A percentile compares a stretch with the other conserved stretches of the same genome.
phyloP scores from a whole-genome alignment of 2,888 invertebrate species.

The Phengaris arion region DNA sequence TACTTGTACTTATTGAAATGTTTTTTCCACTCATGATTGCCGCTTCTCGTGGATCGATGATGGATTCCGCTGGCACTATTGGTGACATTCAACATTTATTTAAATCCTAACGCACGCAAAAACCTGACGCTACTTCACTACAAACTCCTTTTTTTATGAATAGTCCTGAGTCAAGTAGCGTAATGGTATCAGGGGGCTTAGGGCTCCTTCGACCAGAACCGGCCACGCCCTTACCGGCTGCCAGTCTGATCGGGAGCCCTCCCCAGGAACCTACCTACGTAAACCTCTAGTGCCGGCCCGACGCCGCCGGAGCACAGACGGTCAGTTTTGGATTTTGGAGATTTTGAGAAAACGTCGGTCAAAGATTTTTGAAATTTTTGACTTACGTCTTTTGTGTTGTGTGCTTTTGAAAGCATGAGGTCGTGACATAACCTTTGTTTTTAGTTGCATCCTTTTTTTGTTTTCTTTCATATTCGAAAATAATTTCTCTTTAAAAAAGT shows the following conservation, averaged over 20 bases:
- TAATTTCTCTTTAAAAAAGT: not conserved
- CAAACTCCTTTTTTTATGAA: slow-evolving; percentile 33
- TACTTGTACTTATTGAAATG: slow-evolving; percentile 70
- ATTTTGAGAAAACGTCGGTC: slow-evolving; percentile 27
- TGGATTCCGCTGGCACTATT: slow-evolving; percentile 75
- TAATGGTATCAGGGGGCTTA: slow-evolving; percentile 72
- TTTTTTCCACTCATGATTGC: slow-evolving; percentile 80
- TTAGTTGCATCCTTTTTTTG: slow-evolving; percentile 19
- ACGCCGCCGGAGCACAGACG: slow-evolving; percentile 66
- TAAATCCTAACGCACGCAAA: slow-evolving; percentile 31
- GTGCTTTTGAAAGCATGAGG: slow-evolving; percentile 38
- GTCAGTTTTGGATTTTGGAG: slow-evolving; percentile 55
- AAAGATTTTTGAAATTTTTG: slow-evolving; percentile 19
- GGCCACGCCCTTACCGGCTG: slow-evolving; percentile 69
- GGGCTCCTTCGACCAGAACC: slow-evolving; percentile 78
- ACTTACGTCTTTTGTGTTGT: slow-evolving; percentile 34
- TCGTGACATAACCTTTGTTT: slow-evolving; percentile 25
- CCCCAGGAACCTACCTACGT: slow-evolving; percentile 95
- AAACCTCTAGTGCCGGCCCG: slow-evolving; percentile 89
- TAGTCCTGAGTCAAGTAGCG: slow-evolving; percentile 80
- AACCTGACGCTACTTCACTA: slow-evolving; percentile 68
- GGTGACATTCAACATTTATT: slow-evolving; percentile 59
- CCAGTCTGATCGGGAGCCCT: slow-evolving; percentile 77
- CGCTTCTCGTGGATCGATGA: slow-evolving; percentile 75
- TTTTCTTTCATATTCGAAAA: not conserved